phyloP scores from a whole-genome alignment of 2,888 invertebrate genomes.

The Cremastinae sp. region DNA sequence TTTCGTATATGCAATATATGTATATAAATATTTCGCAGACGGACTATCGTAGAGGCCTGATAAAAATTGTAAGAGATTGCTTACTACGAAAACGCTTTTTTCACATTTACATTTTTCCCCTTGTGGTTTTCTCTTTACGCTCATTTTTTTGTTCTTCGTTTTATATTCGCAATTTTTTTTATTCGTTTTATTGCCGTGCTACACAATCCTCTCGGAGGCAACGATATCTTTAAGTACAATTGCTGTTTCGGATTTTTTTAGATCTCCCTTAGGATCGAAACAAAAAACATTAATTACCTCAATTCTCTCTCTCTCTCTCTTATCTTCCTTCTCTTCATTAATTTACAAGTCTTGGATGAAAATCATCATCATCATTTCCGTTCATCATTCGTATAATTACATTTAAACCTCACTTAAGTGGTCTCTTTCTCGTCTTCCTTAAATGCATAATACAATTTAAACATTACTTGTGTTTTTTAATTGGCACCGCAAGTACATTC shows the following conservation, averaged over 20 bases:
- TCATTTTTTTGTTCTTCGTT: constrained; percentile 8
- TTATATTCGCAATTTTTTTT: not conserved
- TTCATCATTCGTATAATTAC: constrained; percentile 13
- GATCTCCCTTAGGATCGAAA: constrained; percentile 66
- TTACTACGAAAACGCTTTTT: constrained; percentile 53
- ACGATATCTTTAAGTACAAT: constrained; percentile 61
- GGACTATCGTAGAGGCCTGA: constrained; percentile 43
- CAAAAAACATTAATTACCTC: constrained; percentile 34
- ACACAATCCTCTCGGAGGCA: constrained; percentile 69
- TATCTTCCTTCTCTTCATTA: constrained; percentile 30
- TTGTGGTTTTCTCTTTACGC: constrained; percentile 6
- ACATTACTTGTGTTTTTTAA: constrained; percentile 61
- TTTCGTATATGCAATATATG: too few species aligned
- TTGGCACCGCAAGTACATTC: constrained; percentile 67
- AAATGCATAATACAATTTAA: constrained; percentile 52
- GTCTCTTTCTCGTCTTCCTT: constrained; percentile 41
- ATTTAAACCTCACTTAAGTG: constrained; percentile 7
- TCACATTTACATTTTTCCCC: constrained; percentile 24
- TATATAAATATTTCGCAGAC: constrained; percentile 22
- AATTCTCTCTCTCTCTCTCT: constrained; percentile 51
- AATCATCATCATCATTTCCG: constrained; percentile 29
- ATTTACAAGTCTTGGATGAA: constrained; percentile 52
- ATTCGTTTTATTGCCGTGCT: constrained; percentile 67
- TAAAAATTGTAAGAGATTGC: constrained; percentile 52
- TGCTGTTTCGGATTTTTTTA: constrained; percentile 64